These are phyloP conservation scores for Drosophila atripex DNA, from an alignment of 2,888 invertebrate species.

Conservation along the genomic window DNA sequence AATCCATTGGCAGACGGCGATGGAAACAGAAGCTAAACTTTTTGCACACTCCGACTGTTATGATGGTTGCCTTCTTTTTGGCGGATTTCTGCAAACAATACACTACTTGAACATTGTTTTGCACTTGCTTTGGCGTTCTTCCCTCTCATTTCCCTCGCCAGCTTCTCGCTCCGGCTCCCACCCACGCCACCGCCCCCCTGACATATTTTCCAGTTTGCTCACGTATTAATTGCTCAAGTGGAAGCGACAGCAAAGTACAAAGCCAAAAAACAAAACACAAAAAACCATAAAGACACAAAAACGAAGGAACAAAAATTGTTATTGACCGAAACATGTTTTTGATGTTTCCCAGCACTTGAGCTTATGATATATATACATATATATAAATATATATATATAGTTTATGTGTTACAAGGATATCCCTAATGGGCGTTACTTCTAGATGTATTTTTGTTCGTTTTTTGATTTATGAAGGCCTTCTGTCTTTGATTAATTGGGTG, in stretches of 20 bases:
- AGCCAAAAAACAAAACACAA: conserved; percentile 29
- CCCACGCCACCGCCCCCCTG: conserved; percentile 20
- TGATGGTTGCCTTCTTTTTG: conserved; percentile 30
- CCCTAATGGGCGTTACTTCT: conserved; percentile 45
- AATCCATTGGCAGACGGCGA: conserved; percentile 33
- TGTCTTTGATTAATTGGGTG: conserved; percentile 17
- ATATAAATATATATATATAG: conserved; percentile 14
- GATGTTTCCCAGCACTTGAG: conserved; percentile 53
- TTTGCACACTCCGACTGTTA: conserved; percentile 53
- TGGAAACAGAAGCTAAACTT: conserved; percentile 32
- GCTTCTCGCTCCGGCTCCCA: conserved; percentile 10
- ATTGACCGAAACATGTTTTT: conserved; percentile 76
- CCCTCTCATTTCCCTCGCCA: conserved; percentile 12
- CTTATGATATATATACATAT: conserved; percentile 35
- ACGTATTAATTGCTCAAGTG: conserved; percentile 78
- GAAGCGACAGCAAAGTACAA: conserved; percentile 60
- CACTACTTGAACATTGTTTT: conserved; percentile 73
- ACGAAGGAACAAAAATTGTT: conserved; percentile 18
- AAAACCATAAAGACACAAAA: conserved; percentile 18
- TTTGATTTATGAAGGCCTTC: conserved; percentile 55
- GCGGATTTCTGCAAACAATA: conserved; percentile 42
- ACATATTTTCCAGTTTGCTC: conserved; percentile 75
- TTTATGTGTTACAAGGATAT: conserved; percentile 30
- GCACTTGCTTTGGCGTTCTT: conserved; percentile 61
- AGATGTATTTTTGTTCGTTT: conserved; percentile 2